Evolutionary conservation across 1,140 invertebrate species (phyloP).

Genomic region (Drosophila saltans): DNA sequence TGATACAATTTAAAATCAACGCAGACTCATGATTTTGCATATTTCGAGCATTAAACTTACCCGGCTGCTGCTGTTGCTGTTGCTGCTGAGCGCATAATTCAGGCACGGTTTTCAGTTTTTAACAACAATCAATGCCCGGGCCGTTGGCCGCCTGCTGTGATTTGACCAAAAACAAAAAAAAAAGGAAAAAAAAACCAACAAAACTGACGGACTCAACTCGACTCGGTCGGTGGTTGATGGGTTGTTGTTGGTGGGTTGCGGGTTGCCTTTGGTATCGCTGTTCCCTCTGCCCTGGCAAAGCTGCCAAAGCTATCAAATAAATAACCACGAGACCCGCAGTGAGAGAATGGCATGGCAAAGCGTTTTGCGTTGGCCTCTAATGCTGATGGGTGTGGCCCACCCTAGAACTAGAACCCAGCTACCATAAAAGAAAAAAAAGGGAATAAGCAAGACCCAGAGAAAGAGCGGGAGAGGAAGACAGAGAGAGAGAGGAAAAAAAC

Average conservation of each 20-base stretch:
- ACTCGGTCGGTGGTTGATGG: conserved; percentile 16
- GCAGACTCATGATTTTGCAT: conserved; percentile 81
- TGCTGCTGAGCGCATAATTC: conserved; percentile 66
- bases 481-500: conserved; percentile 28
- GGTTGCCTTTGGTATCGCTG: conserved; percentile 5
- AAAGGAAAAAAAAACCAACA: neutral
- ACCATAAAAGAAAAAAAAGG: conserved; percentile 19
- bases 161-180: conserved; percentile 67
- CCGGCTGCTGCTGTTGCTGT: conserved; percentile 29
- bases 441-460: conserved; percentile 24
- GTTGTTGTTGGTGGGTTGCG: conserved; percentile 18
- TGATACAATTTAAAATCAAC: conserved; percentile 82
- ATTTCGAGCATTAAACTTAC: conserved; percentile 75
- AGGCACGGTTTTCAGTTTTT: conserved; percentile 58
- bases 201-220: conserved; percentile 53
- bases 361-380: conserved; percentile 46
- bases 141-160: conserved; percentile 68
- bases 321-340: conserved; percentile 74
- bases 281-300: conserved; percentile 19
- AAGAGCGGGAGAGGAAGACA: conserved; percentile 20
- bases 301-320: conserved; percentile 79
- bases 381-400: conserved; percentile 61
- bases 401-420: conserved; percentile 19
- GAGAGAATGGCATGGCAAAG: conserved; percentile 59
- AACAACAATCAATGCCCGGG: conserved; percentile 70